Evolutionary conservation across 2,888 invertebrate genomes (phyloP), one percentile per base, ranked within the genome.

Genomic region (Sinelater perroti): DNA sequence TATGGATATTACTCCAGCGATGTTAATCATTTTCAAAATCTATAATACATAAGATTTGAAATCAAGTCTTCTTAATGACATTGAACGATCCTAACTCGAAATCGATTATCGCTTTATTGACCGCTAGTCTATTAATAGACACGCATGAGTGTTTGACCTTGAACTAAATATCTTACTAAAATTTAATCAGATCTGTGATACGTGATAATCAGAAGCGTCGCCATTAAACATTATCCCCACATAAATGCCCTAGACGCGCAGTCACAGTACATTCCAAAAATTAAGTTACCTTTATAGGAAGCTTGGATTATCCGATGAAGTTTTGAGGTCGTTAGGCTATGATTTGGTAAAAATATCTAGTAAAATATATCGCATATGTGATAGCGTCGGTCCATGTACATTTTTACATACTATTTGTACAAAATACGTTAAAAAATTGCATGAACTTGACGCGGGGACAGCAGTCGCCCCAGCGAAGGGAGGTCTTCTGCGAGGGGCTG

Each of bases 401-500:
- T 58, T 42, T 36, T 53, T 55, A 60, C 44, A 31, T 47, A 60
- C 33, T 36, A 46, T 50, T 44, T 59, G 35, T 59, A 51, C 33
- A 54, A 50, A 55, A 36, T 45, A 35, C n/a, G n/a, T n/a, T 36
- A 10, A 17, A 40, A 11, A 35, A 26, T 7, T 28, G 24, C 40
- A 72, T 68, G 70, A 69, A 64, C 72, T 75, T 44, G n/a, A 18
- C 20, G 67, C 76, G 73, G 72, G 76, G 78, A 82, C 94, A 95
- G 83, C 93, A 93, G 85, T 95, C 95, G 81, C 94, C 94, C 95
- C 95, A 95, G 83, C 95, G 90, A 77, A 95, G 89, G 81, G 93
- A 93, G 82, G 95, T 95, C 87, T 93, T 94, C 85, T 94, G 94
- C 83, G 93, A 94, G 86, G 95, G 95, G 86, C 92, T 93, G 85